These are phyloP conservation scores for Nasonia giraulti DNA, from an alignment of 1,140 invertebrate genomes.

Conservation along the genomic window DNA sequence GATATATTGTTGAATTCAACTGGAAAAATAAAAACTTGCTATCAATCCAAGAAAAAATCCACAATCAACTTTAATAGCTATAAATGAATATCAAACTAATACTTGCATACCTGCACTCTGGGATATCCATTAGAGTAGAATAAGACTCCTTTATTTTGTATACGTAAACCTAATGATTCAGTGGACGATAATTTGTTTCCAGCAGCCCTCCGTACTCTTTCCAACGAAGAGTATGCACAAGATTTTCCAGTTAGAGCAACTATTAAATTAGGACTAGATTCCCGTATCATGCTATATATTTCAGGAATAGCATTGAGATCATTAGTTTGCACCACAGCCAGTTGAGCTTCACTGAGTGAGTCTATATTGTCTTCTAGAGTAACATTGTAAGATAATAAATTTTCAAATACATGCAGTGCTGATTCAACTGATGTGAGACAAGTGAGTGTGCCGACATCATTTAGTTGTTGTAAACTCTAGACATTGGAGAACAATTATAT, in stretches of 20 bases:
- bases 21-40: background rate
- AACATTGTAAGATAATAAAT: constrained; percentile 60
- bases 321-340: constrained; percentile 53
- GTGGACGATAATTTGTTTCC: background rate
- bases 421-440: constrained; percentile 64
- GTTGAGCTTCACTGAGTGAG: constrained; percentile 57
- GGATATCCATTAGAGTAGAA: constrained; percentile 60
- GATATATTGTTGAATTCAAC: background rate
- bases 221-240: constrained; percentile 56
- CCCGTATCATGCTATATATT: constrained; percentile 58
- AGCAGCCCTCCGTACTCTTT: constrained; percentile 62
- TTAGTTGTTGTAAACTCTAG: constrained; percentile 56
- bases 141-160: constrained; percentile 54
- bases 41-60: constrained; percentile 29
- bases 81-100: background rate
- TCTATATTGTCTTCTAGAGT: constrained; percentile 58
- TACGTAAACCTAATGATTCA: background rate
- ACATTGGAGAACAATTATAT: constrained; percentile 11
- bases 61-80: background rate
- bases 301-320: constrained; percentile 64
- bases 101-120: constrained; percentile 56
- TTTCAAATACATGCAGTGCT: constrained; percentile 59
- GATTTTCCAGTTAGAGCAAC: constrained; percentile 65
- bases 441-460: constrained; percentile 51
- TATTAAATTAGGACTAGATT: constrained; percentile 60